These are phyloP conservation scores for Schizothorax lantsangensis DNA, from an alignment of 2,797 vertebrate species.

Conservation along the genomic window DNA sequence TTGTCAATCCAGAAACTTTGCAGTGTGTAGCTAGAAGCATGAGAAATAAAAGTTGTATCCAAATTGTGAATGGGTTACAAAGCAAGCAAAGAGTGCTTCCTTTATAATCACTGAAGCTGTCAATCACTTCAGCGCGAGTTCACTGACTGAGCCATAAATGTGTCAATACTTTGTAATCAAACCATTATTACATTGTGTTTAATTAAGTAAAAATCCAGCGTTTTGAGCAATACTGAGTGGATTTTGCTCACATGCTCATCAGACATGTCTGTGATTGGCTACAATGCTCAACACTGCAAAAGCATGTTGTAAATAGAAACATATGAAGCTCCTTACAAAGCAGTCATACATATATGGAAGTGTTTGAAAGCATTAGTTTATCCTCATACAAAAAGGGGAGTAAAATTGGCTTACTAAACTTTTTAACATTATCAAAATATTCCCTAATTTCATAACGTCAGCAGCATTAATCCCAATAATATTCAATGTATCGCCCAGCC, in stretches of 20 bases:
- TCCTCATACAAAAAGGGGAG: no score
- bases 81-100: not conserved
- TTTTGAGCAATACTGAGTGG: not conserved
- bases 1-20: not conserved
- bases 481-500: not conserved
- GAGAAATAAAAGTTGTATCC: not conserved
- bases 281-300: not conserved
- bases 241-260: not conserved
- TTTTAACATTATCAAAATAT: not conserved
- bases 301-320: not conserved
- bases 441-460: not conserved
- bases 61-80: not conserved
- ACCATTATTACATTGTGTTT: not conserved
- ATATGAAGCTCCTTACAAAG: not conserved
- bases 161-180: not conserved
- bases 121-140: not conserved
- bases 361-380: not conserved
- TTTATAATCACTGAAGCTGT: slow-evolving; percentile 1
- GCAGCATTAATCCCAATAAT: not conserved
- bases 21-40: not conserved
- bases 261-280: not conserved
- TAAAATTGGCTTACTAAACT: not conserved
- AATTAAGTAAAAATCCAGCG: not conserved
- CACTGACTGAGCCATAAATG: not conserved
- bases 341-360: not conserved